phyloP scores from a whole-genome alignment of 2,797 vertebrate species.

The Choloepus didactylus region DNA sequence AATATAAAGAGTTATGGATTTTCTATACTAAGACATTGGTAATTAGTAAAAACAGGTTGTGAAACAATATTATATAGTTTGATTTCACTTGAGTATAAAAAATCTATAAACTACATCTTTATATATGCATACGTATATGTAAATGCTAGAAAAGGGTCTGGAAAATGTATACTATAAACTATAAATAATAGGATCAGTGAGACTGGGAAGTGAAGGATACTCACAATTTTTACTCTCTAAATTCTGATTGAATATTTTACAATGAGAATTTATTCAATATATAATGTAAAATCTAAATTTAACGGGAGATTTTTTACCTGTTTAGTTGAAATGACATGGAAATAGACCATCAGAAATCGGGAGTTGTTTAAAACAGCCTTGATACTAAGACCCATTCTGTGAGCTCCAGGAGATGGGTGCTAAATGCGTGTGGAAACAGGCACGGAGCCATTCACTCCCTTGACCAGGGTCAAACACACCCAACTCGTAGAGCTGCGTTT shows the following conservation, averaged over 20 bases:
- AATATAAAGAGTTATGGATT: background rate
- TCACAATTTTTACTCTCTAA: background rate
- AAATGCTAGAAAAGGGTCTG: background rate
- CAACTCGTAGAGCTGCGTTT: background rate
- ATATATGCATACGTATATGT: background rate
- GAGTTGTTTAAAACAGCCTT: background rate
- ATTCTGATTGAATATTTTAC: background rate
- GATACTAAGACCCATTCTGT: rapidly evolving
- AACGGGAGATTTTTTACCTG: background rate
- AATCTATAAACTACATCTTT: background rate
- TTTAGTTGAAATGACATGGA: background rate
- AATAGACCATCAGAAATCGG: background rate
- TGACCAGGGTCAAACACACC: background rate
- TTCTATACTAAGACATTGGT: background rate
- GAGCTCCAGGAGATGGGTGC: background rate
- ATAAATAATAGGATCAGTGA: background rate
- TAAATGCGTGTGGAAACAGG: too few relatives aligned
- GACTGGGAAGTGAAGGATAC: background rate
- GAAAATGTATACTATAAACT: background rate
- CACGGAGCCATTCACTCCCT: background rate
- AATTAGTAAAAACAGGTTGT: background rate
- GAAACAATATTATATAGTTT: background rate
- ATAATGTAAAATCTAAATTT: background rate
- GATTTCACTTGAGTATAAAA: constrained; percentile 25
- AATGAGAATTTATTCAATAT: background rate